Evolutionary conservation across 2,888 invertebrate species (phyloP).

Genomic region (Aphrophora alni): DNA sequence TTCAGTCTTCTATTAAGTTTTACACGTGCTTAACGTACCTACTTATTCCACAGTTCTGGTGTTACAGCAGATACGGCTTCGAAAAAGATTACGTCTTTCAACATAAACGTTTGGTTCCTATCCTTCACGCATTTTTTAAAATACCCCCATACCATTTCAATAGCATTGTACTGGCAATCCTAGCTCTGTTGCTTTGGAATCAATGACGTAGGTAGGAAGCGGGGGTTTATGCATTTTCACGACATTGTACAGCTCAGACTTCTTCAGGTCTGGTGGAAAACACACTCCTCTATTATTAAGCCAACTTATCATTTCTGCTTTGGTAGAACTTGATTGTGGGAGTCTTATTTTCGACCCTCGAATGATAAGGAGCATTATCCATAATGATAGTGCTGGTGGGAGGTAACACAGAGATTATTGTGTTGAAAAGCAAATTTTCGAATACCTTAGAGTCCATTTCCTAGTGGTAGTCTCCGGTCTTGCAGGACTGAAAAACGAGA

Average conservation of each 20-base stretch:
- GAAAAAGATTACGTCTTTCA: background rate
- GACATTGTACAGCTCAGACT: slow-evolving; percentile 24
- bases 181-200: slow-evolving; percentile 22
- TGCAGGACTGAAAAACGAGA: slow-evolving; percentile 9
- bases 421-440: slow-evolving; percentile 7
- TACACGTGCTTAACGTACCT: slow-evolving; percentile 21
- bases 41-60: slow-evolving; percentile 17
- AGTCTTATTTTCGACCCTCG: slow-evolving; percentile 12
- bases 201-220: slow-evolving; percentile 13
- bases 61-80: slow-evolving; percentile 24
- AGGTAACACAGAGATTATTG: slow-evolving; percentile 14
- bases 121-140: slow-evolving; percentile 20
- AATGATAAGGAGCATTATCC: background rate
- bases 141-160: slow-evolving; percentile 23
- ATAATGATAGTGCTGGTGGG: slow-evolving; percentile 23
- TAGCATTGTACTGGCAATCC: slow-evolving; percentile 25
- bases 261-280: slow-evolving; percentile 25
- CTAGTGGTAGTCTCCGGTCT: slow-evolving; percentile 6
- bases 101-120: slow-evolving; percentile 14
- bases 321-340: slow-evolving; percentile 22
- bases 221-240: slow-evolving; percentile 22
- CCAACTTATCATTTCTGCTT: slow-evolving; percentile 21
- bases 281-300: slow-evolving; percentile 23
- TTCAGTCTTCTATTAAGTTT: slow-evolving; percentile 3
- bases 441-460: slow-evolving; percentile 13